These are phyloP conservation scores for Protomyctophum bolini DNA, from an alignment of 2,113 vertebrate genomes.

Conservation along the genomic window DNA sequence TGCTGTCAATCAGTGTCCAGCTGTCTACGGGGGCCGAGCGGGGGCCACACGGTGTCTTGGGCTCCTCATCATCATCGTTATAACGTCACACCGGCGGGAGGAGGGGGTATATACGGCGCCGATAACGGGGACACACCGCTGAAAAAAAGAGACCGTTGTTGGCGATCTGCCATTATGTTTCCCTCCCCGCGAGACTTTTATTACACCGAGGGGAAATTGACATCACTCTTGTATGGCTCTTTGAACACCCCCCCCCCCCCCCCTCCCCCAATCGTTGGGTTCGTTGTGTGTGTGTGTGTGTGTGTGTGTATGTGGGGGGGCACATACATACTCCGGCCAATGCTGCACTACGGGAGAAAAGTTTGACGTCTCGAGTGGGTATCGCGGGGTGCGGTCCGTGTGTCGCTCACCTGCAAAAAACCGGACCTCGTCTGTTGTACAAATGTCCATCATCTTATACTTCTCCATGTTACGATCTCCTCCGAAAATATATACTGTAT, in stretches of 20 bases:
- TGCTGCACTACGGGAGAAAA: too few species aligned
- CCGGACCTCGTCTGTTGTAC: too few species aligned
- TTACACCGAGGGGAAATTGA: too few species aligned
- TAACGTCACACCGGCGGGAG: neutral
- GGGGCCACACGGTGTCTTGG: conserved; percentile 1
- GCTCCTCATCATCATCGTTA: neutral
- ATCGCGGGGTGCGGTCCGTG: too few species aligned
- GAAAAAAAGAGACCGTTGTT: neutral
- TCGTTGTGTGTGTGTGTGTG: too few species aligned
- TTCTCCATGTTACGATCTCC: conserved; percentile 17
- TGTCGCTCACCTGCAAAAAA: too few species aligned
- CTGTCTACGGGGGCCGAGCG: conserved; percentile 26
- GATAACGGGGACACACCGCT: neutral
- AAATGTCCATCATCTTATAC: neutral
- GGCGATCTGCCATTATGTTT: neutral
- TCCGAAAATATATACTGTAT: conserved; percentile 9
- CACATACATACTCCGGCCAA: too few species aligned
- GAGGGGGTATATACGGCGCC: neutral
- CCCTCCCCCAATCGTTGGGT: too few species aligned
- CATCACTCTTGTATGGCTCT: neutral
- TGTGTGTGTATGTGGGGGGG: too few species aligned
- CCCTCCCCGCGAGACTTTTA: too few species aligned
- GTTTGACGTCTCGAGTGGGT: too few species aligned
- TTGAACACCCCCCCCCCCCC: neutral
- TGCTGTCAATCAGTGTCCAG: conserved; percentile 7